A percentile compares a stretch with the other conserved stretches of the same genome.
These are phyloP conservation scores for Macquaria ambigua DNA, from an alignment of 2,113 vertebrate genomes.

Conservation along the genomic window DNA sequence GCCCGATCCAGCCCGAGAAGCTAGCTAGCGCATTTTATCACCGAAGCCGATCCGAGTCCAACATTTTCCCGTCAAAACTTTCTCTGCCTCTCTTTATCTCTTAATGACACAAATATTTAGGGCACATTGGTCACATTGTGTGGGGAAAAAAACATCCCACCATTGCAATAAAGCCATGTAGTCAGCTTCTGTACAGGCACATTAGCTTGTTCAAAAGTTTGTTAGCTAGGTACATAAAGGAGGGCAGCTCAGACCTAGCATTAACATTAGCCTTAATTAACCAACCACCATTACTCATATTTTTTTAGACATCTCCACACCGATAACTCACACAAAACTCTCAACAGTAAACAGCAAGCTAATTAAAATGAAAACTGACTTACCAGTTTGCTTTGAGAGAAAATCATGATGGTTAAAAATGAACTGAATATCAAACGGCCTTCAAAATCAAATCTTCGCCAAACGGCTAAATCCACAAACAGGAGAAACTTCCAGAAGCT, in stretches of 20 bases:
- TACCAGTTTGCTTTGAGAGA: neutral
- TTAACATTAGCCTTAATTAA: too few species aligned
- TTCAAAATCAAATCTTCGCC: too few species aligned
- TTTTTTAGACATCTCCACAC: too few species aligned
- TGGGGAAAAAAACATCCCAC: rapidly evolving
- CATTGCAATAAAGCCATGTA: neutral
- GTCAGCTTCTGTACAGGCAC: neutral
- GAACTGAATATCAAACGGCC: neutral
- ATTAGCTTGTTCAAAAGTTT: neutral
- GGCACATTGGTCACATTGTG: neutral
- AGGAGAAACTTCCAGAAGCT: neutral
- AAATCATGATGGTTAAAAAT: neutral
- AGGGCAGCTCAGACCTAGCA: too few species aligned
- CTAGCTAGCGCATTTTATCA: neutral
- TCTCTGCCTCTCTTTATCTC: neutral
- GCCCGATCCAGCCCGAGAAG: neutral
- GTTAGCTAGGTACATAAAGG: too few species aligned
- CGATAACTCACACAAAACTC: neutral
- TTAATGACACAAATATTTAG: neutral
- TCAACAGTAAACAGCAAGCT: neutral
- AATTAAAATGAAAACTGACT: neutral
- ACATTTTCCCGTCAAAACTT: neutral
- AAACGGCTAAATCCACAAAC: neutral
- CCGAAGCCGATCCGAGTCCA: too few species aligned
- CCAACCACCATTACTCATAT: too few species aligned